phyloP scores from a whole-genome alignment of 2,113 vertebrate species.

The Anthoscopus minutus region DNA sequence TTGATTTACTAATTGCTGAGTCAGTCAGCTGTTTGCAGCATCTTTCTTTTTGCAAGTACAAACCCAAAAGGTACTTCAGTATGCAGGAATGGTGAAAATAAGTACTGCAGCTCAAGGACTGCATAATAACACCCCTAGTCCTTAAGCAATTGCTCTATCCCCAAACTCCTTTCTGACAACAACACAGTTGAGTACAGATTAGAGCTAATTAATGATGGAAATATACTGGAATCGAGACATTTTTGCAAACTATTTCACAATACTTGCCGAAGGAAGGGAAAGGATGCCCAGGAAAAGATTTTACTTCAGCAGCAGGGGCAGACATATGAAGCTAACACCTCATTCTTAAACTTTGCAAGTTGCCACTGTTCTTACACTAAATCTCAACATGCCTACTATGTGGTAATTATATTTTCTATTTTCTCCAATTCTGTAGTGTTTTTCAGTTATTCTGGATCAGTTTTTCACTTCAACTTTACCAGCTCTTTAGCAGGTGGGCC shows the following conservation, averaged over 20 bases:
- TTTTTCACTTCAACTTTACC: background rate
- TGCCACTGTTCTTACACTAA: background rate
- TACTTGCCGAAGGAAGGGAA: background rate
- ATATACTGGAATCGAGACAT: background rate
- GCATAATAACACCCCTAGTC: rapidly evolving
- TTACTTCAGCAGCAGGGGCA: background rate
- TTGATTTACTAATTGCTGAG: background rate
- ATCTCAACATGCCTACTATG: background rate
- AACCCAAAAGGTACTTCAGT: background rate
- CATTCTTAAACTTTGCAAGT: background rate
- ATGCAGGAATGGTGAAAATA: background rate
- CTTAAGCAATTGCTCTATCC: background rate
- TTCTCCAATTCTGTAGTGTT: background rate
- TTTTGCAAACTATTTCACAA: background rate
- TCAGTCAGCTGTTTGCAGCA: background rate
- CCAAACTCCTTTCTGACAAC: background rate
- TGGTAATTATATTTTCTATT: background rate
- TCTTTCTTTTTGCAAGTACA: background rate
- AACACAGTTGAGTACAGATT: background rate
- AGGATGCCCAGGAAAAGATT: background rate
- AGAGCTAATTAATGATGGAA: background rate
- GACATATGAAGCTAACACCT: background rate
- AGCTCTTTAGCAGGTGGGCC: background rate
- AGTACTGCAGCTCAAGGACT: background rate
- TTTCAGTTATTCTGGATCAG: background rate